Evolutionary conservation across 2,888 invertebrate genomes (phyloP), one percentile per base, ranked within the genome.

Genomic region (Corbicula japonica): DNA sequence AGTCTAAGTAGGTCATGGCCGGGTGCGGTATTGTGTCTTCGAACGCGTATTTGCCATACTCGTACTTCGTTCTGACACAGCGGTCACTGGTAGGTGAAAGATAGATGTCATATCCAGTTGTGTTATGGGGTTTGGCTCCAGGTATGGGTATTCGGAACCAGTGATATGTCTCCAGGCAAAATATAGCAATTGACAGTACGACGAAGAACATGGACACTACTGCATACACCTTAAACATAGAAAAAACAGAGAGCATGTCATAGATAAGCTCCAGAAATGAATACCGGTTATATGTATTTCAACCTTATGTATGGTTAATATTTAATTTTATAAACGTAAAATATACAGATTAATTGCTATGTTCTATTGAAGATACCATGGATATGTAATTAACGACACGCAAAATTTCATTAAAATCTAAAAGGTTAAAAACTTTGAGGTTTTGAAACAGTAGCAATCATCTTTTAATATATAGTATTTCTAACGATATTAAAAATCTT

Each of bases 121-220:
- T 46, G 34, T 84, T 83, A 56, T 79, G 78, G 15, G 72, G 68
- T 18, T 70, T 79, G 28, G 83, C 83, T 28, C 86, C 87, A 2
- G 83, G 80, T 8, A 86, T 80, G 0, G 89, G 84, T 63, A 92
- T 87, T 4, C 91, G 89, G 85, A 92, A 92, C 83, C 87, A 76
- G 28, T 83, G 73, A 83, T 92, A 92, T 0, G 92, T 92, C 78
- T 93, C 93, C 70, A 92, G 84, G 52, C 91, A 90, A 85, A 93
- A 93, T 28, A 90, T 88, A 8, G 84, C 89, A 63, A 93, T 93
- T 15, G 92, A 92, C 65, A 92, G 65, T 18, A 89, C 82, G 26
- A 92, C 92, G 71, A 92, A 92, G 62, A 90, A 89, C 92, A 92
- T 92, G 34, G 92, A 92, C 56, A 90, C 70, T 6, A 92, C 83